Conservation (phyloP, 2,113 vertebrate species). For the Podarcis cretensis region DNA sequence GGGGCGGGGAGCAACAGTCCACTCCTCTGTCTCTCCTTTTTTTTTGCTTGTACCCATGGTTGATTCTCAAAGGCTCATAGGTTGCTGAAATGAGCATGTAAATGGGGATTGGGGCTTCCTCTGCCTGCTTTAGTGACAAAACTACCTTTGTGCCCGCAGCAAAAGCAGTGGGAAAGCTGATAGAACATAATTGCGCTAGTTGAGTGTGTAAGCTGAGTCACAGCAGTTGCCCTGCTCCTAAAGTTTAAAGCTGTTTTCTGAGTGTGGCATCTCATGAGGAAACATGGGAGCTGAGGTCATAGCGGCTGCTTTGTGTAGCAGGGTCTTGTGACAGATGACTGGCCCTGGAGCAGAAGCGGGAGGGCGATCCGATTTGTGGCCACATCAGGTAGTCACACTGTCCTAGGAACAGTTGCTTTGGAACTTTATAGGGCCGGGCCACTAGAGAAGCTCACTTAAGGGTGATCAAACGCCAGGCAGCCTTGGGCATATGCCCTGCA, state of each 20-base stretch:
- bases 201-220: not conserved
- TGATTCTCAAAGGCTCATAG: not conserved
- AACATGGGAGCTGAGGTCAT: not conserved
- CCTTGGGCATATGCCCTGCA: not conserved
- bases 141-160: not conserved
- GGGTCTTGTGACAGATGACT: not conserved
- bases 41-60: no score
- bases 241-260: not conserved
- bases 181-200: not conserved
- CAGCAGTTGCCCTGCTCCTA: not conserved
- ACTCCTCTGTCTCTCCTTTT: not conserved
- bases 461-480: not conserved
- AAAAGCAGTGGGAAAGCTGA: not conserved
- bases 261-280: not conserved
- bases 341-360: not conserved
- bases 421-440: not conserved
- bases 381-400: not conserved
- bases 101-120: not conserved
- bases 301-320: not conserved
- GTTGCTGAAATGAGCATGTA: not conserved
- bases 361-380: not conserved
- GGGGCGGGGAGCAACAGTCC: not conserved
- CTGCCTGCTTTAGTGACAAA: not conserved
- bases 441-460: not conserved
- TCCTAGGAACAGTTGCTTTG: not conserved